phyloP scores from a whole-genome alignment of 2,797 vertebrate genomes.

The Sebastes miniatus region DNA sequence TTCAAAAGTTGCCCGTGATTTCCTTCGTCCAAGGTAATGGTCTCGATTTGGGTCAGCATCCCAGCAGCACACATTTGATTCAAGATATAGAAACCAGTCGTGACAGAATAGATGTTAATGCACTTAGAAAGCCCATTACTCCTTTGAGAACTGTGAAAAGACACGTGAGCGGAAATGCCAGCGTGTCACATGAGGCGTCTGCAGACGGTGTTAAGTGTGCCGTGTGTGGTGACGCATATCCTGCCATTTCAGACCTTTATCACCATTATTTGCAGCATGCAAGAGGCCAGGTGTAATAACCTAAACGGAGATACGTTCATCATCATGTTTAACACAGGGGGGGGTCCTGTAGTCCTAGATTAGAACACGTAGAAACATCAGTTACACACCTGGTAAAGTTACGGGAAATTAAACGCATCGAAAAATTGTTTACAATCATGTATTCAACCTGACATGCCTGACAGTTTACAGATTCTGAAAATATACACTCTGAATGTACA shows the following conservation, averaged over 20 bases:
- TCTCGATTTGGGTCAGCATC: background rate
- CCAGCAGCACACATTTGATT: background rate
- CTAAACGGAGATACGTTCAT: background rate
- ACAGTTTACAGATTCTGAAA: background rate
- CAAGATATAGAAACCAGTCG: background rate
- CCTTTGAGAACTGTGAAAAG: slow-evolving; percentile 35
- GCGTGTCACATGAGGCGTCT: slow-evolving; percentile 16
- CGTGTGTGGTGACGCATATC: slow-evolving; percentile 73
- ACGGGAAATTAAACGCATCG: background rate
- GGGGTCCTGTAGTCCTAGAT: background rate
- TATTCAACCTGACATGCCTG: background rate
- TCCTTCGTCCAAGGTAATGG: slow-evolving; percentile 10
- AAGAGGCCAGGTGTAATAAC: slow-evolving; percentile 75
- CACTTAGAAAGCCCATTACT: slow-evolving; percentile 12
- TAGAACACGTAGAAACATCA: background rate
- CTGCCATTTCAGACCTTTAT: slow-evolving; percentile 76
- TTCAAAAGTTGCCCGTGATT: background rate
- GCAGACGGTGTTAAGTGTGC: slow-evolving; percentile 68
- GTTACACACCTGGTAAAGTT: background rate
- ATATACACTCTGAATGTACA: background rate
- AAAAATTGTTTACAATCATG: background rate
- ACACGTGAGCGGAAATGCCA: background rate
- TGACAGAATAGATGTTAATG: background rate
- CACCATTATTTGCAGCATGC: slow-evolving; percentile 85
- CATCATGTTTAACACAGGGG: background rate